Conservation (phyloP, 2,113 vertebrate genomes). For the Scomber japonicus region DNA sequence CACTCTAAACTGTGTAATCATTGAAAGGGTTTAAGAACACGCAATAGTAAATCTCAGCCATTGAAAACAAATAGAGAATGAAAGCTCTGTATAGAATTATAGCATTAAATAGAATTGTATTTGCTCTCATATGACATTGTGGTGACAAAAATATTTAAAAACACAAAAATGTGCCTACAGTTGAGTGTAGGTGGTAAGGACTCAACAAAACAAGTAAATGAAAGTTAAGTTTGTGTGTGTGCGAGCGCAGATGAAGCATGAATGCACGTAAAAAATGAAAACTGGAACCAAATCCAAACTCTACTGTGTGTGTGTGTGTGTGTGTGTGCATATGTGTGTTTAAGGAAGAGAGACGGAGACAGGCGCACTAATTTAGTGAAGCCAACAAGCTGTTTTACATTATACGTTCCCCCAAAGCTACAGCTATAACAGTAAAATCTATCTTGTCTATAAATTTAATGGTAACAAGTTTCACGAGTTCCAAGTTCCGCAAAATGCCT, state of each 20-base stretch:
- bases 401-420: slow-evolving; percentile 63
- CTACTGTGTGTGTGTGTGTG: neutral
- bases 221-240: slow-evolving; percentile 61
- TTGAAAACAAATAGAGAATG: neutral
- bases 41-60: slow-evolving; percentile 11
- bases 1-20: neutral
- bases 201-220: slow-evolving; percentile 40
- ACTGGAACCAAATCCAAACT: slow-evolving; percentile 51
- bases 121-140: neutral
- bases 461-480: slow-evolving; percentile 61
- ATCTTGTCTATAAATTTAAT: slow-evolving; percentile 71
- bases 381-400: slow-evolving; percentile 75
- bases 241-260: slow-evolving; percentile 61
- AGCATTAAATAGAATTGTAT: neutral
- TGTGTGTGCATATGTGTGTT: slow-evolving; percentile 30
- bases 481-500: slow-evolving; percentile 48
- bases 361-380: slow-evolving; percentile 61
- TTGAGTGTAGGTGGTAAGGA: slow-evolving; percentile 34
- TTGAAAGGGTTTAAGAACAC: slow-evolving; percentile 1
- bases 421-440: slow-evolving; percentile 59
- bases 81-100: neutral
- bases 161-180: slow-evolving; percentile 6
- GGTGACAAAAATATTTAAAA: slow-evolving; percentile 19
- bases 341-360: slow-evolving; percentile 43
- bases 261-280: slow-evolving; percentile 52